Evolutionary conservation across 35 echinoderm and acorn worm species (phyloP).

Genomic region (Anneissia japonica): DNA sequence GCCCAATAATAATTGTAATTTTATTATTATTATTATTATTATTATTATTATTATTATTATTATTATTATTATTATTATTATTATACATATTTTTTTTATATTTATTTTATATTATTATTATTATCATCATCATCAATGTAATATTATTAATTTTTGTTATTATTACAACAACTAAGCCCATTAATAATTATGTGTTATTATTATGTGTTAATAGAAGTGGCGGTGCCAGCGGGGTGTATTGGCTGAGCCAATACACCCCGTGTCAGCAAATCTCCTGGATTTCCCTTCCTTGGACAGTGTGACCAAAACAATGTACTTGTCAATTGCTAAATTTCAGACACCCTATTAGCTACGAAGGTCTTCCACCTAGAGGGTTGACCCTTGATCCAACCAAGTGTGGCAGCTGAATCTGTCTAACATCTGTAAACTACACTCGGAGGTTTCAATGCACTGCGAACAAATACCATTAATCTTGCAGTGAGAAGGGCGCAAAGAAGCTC

Average conservation of each 20-base stretch:
- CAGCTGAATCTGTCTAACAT: slow-evolving; percentile 1
- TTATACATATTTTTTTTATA: no score
- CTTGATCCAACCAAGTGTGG: slow-evolving; percentile 19
- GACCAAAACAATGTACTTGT: not conserved
- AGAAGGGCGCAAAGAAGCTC: slow-evolving; percentile 8
- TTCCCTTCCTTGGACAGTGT: slow-evolving; percentile 24
- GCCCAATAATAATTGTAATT: no score
- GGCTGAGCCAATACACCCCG: slow-evolving; percentile 4
- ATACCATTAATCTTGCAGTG: slow-evolving; percentile 14
- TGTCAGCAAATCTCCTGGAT: slow-evolving; percentile 18
- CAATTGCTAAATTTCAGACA: slow-evolving; percentile 17
- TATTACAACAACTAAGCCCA: no score
- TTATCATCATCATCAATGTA: no score
- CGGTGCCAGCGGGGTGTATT: no score
- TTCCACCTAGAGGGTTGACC: slow-evolving; percentile 24
- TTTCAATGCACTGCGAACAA: slow-evolving; percentile 11
- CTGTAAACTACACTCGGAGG: not conserved
- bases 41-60: no score
- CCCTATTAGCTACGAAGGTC: slow-evolving; percentile 22
- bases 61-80: no score
- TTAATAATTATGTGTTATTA: no score
- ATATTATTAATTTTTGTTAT: no score
- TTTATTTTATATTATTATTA: no score
- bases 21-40: no score
- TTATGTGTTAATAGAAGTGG: no score